Conservation (phyloP, 2,113 vertebrate species). For the Istiophorus platypterus region DNA sequence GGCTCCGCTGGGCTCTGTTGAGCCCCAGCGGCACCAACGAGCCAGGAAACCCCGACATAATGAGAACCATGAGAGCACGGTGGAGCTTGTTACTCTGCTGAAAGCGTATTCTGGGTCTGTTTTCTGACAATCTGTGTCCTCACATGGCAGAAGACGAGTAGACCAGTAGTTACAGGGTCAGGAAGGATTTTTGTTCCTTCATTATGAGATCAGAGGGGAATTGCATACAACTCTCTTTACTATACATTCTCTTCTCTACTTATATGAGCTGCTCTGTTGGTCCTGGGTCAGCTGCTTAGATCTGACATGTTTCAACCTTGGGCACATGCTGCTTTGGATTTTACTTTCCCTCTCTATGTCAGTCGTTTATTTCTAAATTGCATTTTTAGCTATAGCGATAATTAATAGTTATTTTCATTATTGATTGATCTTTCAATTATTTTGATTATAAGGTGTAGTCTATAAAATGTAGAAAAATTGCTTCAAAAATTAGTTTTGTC, state of each 20-base stretch:
- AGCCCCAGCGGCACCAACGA: background rate
- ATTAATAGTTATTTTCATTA: too few relatives aligned
- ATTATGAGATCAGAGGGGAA: slow-evolving; percentile 10
- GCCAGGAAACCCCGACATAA: slow-evolving; percentile 54
- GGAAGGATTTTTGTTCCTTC: background rate
- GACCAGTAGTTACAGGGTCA: slow-evolving; percentile 31
- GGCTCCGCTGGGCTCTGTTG: background rate
- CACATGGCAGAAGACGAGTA: slow-evolving; percentile 26
- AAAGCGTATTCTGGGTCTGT: slow-evolving; percentile 26
- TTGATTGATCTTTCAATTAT: too few relatives aligned
- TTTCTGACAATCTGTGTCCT: slow-evolving; percentile 11
- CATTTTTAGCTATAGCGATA: too few relatives aligned
- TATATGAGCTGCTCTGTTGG: background rate
- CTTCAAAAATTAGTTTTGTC: too few relatives aligned
- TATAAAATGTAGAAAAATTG: too few relatives aligned
- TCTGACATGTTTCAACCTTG: too few relatives aligned
- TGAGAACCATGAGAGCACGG: slow-evolving; percentile 5
- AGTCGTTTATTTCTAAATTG: background rate
- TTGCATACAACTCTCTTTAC: background rate
- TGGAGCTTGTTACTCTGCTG: slow-evolving; percentile 1
- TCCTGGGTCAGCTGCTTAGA: too few relatives aligned
- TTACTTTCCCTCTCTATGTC: too few relatives aligned
- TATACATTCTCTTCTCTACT: background rate
- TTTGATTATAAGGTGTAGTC: too few relatives aligned
- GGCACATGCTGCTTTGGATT: too few relatives aligned